These are phyloP conservation scores for Typhlichthys subterraneus DNA, from an alignment of 2,797 vertebrate genomes.

Conservation along the genomic window DNA sequence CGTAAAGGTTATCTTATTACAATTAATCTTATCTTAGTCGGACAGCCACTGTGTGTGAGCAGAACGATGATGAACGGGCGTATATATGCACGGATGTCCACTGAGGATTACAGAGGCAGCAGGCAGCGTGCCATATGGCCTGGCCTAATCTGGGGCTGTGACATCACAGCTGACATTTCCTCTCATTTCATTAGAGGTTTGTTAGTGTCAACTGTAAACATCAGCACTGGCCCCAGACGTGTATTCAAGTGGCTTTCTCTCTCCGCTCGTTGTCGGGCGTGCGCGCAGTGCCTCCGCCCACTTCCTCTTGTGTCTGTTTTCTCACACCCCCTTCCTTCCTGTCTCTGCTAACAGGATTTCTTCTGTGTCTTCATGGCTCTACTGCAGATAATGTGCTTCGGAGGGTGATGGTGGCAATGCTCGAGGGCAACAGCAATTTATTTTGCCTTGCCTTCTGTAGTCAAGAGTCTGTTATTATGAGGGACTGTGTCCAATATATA, in stretches of 20 bases:
- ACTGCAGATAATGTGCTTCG: constrained; percentile 40
- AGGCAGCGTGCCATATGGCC: constrained; percentile 77
- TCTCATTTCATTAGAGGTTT: constrained; percentile 52
- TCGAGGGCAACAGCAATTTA: constrained; percentile 26
- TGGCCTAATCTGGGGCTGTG: constrained; percentile 76
- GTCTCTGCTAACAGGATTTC: constrained; percentile 38
- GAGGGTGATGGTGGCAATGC: constrained; percentile 21
- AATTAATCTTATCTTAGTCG: too few species aligned
- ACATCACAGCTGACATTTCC: constrained; percentile 68
- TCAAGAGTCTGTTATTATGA: neutral
- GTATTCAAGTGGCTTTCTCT: neutral
- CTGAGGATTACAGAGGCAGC: constrained; percentile 72
- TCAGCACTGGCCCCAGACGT: constrained; percentile 36
- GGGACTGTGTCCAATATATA: constrained; percentile 7
- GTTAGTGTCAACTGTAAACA: constrained; percentile 53
- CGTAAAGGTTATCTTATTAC: too few species aligned
- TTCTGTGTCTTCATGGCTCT: constrained; percentile 23
- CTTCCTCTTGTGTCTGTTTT: neutral
- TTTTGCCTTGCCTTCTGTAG: neutral
- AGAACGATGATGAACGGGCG: neutral
- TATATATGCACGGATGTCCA: neutral
- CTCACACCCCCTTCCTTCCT: neutral
- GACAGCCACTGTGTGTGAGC: too few species aligned
- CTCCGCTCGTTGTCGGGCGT: neutral
- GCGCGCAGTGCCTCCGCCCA: neutral